Evolutionary conservation across 2,797 vertebrate species (phyloP), one percentile per base, ranked within the genome.

Genomic region (Alca torda): DNA sequence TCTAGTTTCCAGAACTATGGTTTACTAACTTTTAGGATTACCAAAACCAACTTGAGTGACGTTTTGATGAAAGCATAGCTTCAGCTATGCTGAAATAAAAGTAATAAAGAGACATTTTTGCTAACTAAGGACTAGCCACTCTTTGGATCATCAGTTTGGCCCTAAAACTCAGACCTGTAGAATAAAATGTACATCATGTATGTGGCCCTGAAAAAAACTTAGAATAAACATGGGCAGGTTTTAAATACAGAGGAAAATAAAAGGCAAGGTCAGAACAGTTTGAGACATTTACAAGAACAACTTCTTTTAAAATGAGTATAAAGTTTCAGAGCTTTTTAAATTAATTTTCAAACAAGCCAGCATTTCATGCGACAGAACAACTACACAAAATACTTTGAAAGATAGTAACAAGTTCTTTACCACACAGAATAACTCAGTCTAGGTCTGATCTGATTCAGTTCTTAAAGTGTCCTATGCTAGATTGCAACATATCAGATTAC

Each of bases 21-120:
- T 3, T 79, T 35, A 39, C 2, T 6, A 63, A 2, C 25, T 16
- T 39, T 7, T 35, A 59, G 31, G 4, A 3, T 37, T 76, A 78
- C 3, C 10, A 59, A 68, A 81, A 17, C 0, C 2, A 74, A 8
- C 8, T 17, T n/a, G 19, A 67, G 33, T 13, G 4, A 56, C 0
- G 2, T n/a, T 74, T 51, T 48, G 21, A 21, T 48, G 46, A 46
- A 46, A 46, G 46, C 46, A 46, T 46, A 46, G 20, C 46, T 46
- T 46, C 20, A 11, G 46, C 46, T 37, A 33, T 20, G 6, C 11
- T 46, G 16, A 77, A 51, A 84, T n/a, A 33, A 57, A 85, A 75
- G 9, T 11, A 69, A 75, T 1, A 1, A 0, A 53, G 18, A 41
- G 5, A 28, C 5, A 16, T 48, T 87, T 67, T 41, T 69, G 41